phyloP scores from a whole-genome alignment of 2,113 vertebrate species.

The Bungarus multicinctus region DNA sequence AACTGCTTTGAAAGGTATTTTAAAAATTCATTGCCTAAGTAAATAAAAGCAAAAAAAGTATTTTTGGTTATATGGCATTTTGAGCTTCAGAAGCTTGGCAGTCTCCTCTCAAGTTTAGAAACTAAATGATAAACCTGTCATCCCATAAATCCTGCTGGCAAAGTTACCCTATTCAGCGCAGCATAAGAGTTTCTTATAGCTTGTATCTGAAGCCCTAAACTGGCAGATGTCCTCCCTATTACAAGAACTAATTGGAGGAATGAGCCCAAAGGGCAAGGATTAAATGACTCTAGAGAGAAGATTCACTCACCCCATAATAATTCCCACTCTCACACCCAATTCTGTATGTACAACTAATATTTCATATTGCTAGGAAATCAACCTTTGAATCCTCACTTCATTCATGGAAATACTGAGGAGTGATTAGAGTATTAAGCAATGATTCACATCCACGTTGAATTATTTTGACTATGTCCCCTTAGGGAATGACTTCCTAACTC shows the following conservation, averaged over 20 bases:
- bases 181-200: not conserved
- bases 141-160: not conserved
- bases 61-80: not conserved
- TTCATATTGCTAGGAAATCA: not conserved
- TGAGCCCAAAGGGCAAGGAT: not conserved
- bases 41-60: not conserved
- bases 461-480: not conserved
- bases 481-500: not conserved
- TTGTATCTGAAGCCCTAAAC: not conserved
- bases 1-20: not conserved
- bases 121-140: not conserved
- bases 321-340: not conserved
- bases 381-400: not conserved
- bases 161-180: not conserved
- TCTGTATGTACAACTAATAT: not conserved
- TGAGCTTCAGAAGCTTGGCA: not conserved
- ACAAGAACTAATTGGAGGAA: constrained; percentile 7
- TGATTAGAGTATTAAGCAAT: not conserved
- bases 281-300: not conserved
- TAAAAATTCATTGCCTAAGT: not conserved
- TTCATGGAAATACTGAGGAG: not conserved
- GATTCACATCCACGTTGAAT: not conserved
- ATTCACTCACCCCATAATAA: not conserved
- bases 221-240: constrained; percentile 1
- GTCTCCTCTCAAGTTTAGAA: not conserved